These are phyloP conservation scores for Leptocoma aspasia DNA, from an alignment of 2,113 vertebrate genomes.

Conservation along the genomic window DNA sequence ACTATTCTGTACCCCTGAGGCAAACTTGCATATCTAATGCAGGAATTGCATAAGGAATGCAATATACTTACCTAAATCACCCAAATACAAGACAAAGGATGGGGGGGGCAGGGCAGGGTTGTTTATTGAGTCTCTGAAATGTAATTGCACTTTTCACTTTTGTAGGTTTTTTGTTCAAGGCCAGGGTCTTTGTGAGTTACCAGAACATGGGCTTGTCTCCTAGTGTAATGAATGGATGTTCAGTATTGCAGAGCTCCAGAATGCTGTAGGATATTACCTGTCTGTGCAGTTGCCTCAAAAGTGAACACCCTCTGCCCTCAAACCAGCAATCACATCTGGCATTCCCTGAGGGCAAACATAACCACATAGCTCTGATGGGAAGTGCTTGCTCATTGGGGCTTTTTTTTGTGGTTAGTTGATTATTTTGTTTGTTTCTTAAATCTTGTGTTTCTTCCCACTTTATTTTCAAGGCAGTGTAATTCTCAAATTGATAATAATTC, in stretches of 20 bases:
- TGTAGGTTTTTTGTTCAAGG: not conserved
- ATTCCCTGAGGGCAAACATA: not conserved
- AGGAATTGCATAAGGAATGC: not conserved
- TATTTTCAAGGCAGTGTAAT: not conserved
- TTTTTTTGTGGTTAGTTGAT: not conserved
- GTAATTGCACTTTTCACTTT: not conserved
- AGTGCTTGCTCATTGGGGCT: not conserved
- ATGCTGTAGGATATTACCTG: not conserved
- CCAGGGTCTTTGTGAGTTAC: not conserved
- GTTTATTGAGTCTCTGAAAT: not conserved
- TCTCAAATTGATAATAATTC: not conserved
- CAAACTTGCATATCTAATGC: not conserved
- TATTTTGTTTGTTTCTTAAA: not conserved
- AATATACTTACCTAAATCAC: not conserved
- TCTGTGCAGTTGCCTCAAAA: not conserved
- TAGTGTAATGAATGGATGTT: not conserved
- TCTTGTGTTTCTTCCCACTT: not conserved
- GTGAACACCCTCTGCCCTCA: not conserved
- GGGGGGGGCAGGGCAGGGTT: rapidly evolving
- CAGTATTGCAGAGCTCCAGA: not conserved
- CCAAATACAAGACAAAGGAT: not conserved
- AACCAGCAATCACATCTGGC: not conserved
- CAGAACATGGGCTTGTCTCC: not conserved
- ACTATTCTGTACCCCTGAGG: not conserved
- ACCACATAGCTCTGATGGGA: not conserved